These are phyloP conservation scores for Pipistrellus kuhlii DNA, from an alignment of 2,797 vertebrate genomes.

Conservation along the genomic window DNA sequence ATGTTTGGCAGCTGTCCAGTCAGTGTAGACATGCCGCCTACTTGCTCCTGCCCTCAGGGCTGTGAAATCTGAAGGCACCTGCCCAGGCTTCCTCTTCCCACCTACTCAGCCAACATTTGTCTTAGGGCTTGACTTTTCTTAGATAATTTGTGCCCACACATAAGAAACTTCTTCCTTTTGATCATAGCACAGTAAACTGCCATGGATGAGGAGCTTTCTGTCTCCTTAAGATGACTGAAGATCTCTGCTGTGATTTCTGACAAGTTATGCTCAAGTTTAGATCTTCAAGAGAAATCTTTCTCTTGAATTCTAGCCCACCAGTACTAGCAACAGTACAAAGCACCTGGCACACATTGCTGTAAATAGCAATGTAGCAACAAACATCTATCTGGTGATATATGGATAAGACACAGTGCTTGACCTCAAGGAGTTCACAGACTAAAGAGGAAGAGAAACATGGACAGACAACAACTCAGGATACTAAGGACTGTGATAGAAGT, in stretches of 20 bases:
- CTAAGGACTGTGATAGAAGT: not conserved
- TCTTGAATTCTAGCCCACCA: not conserved
- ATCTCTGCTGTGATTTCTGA: not conserved
- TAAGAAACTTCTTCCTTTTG: not conserved
- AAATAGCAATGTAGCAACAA: not conserved
- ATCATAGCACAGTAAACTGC: not conserved
- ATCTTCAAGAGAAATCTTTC: not conserved
- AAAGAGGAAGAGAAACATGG: not conserved
- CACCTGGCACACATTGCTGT: not conserved
- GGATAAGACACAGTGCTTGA: not conserved
- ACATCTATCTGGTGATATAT: not conserved
- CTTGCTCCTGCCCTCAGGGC: not conserved
- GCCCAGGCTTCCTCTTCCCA: not conserved
- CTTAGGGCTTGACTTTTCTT: not conserved
- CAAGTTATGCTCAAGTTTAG: not conserved
- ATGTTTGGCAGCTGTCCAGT: not conserved
- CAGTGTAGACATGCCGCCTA: not conserved
- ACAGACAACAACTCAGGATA: not conserved
- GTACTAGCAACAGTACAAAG: not conserved
- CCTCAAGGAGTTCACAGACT: not conserved
- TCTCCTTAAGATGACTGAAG: not conserved
- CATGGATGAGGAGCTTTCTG: not conserved
- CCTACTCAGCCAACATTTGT: not conserved
- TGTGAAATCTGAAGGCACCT: not conserved
- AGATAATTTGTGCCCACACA: not conserved